Conservation (phyloP, 1,140 invertebrate genomes). For the Adoxophyes honmai region DNA sequence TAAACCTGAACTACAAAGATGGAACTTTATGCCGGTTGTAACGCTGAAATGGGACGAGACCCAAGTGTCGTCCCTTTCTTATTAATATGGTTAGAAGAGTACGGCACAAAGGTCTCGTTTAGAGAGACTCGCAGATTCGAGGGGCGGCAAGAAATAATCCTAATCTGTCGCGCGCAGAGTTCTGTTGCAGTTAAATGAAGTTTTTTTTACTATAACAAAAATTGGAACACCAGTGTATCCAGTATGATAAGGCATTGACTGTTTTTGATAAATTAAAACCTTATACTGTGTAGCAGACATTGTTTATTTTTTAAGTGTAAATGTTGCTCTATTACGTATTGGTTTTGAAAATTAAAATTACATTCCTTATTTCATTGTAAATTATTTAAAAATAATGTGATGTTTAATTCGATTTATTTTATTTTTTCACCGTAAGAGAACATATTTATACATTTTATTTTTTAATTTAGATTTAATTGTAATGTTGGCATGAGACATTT, state of each 20-base stretch:
- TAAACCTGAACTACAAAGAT: no score
- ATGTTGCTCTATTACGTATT: neutral
- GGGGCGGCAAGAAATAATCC: no score
- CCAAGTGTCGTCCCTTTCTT: no score
- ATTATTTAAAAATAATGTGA: constrained; percentile 6
- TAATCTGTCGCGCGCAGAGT: no score
- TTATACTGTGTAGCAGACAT: neutral
- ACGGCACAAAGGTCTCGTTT: no score
- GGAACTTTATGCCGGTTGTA: no score
- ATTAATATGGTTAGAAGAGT: no score
- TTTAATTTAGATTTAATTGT: neutral
- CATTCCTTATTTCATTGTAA: neutral
- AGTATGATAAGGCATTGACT: neutral
- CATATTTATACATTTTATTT: constrained; percentile 7
- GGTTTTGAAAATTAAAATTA: constrained; percentile 6
- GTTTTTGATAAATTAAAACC: neutral
- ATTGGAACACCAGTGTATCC: constrained; percentile 3
- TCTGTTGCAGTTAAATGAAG: neutral
- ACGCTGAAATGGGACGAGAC: no score
- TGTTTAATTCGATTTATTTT: constrained; percentile 1
- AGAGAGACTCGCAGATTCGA: no score
- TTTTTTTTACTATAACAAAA: neutral
- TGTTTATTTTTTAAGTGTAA: constrained; percentile 6
- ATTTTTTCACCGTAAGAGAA: constrained; percentile 13
- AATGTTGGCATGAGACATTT: constrained; percentile 28